These are phyloP conservation scores for Octomys mimax DNA, from an alignment of 2,797 vertebrate species.

Conservation along the genomic window DNA sequence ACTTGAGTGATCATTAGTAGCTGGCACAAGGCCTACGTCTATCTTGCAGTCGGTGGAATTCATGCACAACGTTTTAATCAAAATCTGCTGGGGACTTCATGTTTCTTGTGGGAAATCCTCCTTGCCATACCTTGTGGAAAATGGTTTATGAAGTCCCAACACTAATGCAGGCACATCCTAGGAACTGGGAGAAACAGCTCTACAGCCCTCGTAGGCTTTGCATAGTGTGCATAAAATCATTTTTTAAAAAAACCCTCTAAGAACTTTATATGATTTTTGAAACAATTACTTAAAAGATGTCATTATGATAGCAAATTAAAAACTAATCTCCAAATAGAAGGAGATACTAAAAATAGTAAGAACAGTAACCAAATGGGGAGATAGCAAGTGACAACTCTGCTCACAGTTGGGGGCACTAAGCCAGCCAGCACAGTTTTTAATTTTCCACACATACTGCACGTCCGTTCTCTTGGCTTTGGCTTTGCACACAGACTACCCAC, in stretches of 20 bases:
- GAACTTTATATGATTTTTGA: not conserved
- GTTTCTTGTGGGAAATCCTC: not conserved
- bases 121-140: not conserved
- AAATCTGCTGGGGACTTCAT: not conserved
- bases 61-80: not conserved
- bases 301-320: not conserved
- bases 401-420: not conserved
- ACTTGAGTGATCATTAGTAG: not conserved
- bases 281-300: conserved; percentile 40
- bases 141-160: not conserved
- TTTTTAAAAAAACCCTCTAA: not conserved
- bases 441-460: not conserved
- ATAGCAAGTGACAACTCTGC: not conserved
- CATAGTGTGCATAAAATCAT: not conserved
- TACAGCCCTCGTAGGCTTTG: not conserved
- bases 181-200: not conserved
- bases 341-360: not conserved
- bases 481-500: not conserved
- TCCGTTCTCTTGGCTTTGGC: not conserved
- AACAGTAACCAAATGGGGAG: not conserved
- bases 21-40: not conserved
- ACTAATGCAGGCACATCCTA: not conserved
- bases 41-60: not conserved
- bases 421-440: no score
- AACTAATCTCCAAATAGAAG: not conserved